A percentile compares a stretch with the other conserved stretches of the same genome.
These are phyloP conservation scores for Pristis pectinata DNA, from an alignment of 2,797 vertebrate species.

Conservation along the genomic window DNA sequence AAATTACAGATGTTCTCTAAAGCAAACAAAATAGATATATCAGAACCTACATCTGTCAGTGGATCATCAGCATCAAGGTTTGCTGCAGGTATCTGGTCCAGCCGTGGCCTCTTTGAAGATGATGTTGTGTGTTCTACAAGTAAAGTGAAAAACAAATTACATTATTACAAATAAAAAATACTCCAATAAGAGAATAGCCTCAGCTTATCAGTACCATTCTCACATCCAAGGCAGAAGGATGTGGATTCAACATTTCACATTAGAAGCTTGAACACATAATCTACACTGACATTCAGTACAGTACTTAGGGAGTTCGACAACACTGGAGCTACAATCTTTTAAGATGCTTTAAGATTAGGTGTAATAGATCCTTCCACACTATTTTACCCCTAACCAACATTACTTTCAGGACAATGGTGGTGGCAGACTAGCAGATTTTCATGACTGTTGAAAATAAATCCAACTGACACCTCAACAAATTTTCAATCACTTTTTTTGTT, in stretches of 20 bases:
- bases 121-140: conserved; percentile 82
- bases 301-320: background rate
- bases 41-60: conserved; percentile 76
- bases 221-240: background rate
- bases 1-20: background rate
- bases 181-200: background rate
- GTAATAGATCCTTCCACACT: background rate
- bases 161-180: background rate
- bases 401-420: no score
- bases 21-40: background rate
- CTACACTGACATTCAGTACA: background rate
- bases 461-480: no score
- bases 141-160: conserved; percentile 32
- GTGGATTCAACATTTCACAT: background rate
- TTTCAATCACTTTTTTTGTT: no score
- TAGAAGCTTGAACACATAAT: background rate
- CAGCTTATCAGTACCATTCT: background rate
- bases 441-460: no score
- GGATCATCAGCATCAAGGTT: conserved; percentile 96
- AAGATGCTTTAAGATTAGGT: background rate
- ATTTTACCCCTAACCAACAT: background rate
- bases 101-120: conserved; percentile 88
- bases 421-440: no score
- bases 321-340: background rate
- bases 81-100: conserved; percentile 95